These are phyloP conservation scores for Ametastegia equiseti DNA, from an alignment of 2,888 invertebrate species.

Conservation along the genomic window DNA sequence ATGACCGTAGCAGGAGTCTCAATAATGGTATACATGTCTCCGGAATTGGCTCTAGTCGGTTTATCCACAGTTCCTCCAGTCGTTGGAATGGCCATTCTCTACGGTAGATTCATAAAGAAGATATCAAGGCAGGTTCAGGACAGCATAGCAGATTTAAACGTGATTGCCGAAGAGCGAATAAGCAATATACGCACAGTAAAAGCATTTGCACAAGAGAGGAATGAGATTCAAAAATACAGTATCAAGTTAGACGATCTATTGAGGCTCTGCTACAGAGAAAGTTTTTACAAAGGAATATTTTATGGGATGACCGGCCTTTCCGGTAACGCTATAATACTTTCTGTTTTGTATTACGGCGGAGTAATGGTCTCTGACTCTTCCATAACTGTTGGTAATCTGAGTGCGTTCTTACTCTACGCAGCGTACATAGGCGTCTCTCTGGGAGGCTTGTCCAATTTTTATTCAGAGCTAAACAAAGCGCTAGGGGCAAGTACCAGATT, in stretches of 20 bases:
- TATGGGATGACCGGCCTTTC: conserved; percentile 94
- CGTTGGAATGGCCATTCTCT: conserved; percentile 88
- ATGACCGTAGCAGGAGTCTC: conserved; percentile 93
- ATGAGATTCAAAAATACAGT: conserved; percentile 85
- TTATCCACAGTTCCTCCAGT: conserved; percentile 94
- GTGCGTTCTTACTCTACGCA: conserved; percentile 96
- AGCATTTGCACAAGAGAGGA: conserved; percentile 91
- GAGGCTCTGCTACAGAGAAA: conserved; percentile 90
- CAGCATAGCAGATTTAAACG: conserved; percentile 78
- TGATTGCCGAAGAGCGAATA: conserved; percentile 91
- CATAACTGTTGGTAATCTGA: conserved; percentile 91
- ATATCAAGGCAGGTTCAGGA: conserved; percentile 91
- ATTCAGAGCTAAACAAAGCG: conserved; percentile 95
- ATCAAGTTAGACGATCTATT: conserved; percentile 85
- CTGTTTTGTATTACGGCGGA: conserved; percentile 95
- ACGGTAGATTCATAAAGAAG: conserved; percentile 90
- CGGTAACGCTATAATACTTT: conserved; percentile 92
- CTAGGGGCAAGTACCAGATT: conserved; percentile 93
- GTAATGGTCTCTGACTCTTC: conserved; percentile 89
- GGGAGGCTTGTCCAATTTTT: conserved; percentile 93
- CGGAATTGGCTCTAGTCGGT: conserved; percentile 91
- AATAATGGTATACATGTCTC: conserved; percentile 98
- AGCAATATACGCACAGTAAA: conserved; percentile 95
- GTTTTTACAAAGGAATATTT: conserved; percentile 91
- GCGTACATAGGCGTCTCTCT: conserved; percentile 95